phyloP scores from a whole-genome alignment of 2,113 vertebrate species.

The Festucalex cinctus region DNA sequence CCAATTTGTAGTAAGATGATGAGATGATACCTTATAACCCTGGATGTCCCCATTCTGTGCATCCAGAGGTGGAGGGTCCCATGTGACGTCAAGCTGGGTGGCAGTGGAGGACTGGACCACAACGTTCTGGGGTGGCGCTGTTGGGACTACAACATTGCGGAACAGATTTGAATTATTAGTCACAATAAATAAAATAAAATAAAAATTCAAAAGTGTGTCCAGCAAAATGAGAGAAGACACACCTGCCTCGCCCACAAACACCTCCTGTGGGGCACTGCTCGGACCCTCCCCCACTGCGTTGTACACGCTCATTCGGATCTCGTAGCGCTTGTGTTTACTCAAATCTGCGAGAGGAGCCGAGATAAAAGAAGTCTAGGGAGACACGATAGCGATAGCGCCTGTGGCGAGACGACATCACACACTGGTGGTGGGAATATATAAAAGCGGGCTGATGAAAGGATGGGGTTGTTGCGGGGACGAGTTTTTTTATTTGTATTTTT shows the following conservation, averaged over 20 bases:
- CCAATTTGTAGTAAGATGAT: slow-evolving; percentile 1
- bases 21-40: slow-evolving; percentile 85
- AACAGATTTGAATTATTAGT: not conserved
- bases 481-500: slow-evolving; percentile 22
- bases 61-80: slow-evolving; percentile 86
- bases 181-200: not conserved
- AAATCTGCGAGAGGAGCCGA: slow-evolving; percentile 76
- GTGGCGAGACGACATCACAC: slow-evolving; percentile 38
- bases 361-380: slow-evolving; percentile 43
- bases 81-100: slow-evolving; percentile 90
- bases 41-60: slow-evolving; percentile 94
- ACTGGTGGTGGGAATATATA: slow-evolving; percentile 24
- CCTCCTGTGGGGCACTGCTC: slow-evolving; percentile 87
- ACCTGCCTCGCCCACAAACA: slow-evolving; percentile 97
- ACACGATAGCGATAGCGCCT: slow-evolving; percentile 23
- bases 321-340: slow-evolving; percentile 92
- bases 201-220: not conserved
- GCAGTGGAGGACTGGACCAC: slow-evolving; percentile 82
- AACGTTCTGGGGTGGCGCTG: slow-evolving; percentile 82
- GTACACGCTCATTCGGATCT: slow-evolving; percentile 94
- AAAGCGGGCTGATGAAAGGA: slow-evolving; percentile 40
- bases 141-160: slow-evolving; percentile 79
- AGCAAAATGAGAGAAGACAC: slow-evolving; percentile 44
- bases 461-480: slow-evolving; percentile 34
- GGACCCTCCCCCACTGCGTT: slow-evolving; percentile 92